Base-by-base conservation (phyloP, 2,113 vertebrate species). In the Sinocyclocheilus anshuiensis region DNA sequence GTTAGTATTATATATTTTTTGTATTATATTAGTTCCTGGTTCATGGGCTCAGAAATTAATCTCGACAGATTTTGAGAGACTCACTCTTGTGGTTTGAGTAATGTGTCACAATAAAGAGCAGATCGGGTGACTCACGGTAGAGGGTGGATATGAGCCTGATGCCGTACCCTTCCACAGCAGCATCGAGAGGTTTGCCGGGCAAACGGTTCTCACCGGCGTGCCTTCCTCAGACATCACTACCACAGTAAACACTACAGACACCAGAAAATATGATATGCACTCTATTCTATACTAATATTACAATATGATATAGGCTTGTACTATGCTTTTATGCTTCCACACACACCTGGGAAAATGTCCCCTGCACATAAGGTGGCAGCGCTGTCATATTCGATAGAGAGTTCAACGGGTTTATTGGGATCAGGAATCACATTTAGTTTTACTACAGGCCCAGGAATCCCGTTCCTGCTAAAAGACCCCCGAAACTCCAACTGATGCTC, bases 211-310 rank as follows among this genome's bases (percentile, higher is more conserved):
- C 83, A 98, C 96, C 33, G 95, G 92, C 61, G 84, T 94, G 9
- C 94, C 96, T 83, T 96, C 96, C 90, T 99, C 98, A 78, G 98
- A 97, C 89, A 97, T 84, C 87, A 98, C 94, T 33, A 93, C 96
- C 89, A 99, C 94, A 53, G 94, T 92, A 91, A 99, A 98, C 91
- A 96, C 98, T 99, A 39, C 3, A 87, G 1, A 61, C 16, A 75
- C 33, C 65, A 8, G 36, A 78, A 83, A 26, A 45, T 15, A 15
- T 1, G 13, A 65, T 65, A 13, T 6, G 8, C 13, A 9, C 11
- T 5, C 16, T 29, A 55, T 7, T 29, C 45, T 76, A 4, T 53
- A 29, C n/a, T 11, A 11, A 29, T 11, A 33, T 71, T 75, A 48
- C 72, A 48, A 45, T 75, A 39, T 72, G 20, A 39, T 20, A 3